Evolutionary conservation across 2,113 vertebrate species (phyloP).

Genomic region (Eulemur macaco): DNA sequence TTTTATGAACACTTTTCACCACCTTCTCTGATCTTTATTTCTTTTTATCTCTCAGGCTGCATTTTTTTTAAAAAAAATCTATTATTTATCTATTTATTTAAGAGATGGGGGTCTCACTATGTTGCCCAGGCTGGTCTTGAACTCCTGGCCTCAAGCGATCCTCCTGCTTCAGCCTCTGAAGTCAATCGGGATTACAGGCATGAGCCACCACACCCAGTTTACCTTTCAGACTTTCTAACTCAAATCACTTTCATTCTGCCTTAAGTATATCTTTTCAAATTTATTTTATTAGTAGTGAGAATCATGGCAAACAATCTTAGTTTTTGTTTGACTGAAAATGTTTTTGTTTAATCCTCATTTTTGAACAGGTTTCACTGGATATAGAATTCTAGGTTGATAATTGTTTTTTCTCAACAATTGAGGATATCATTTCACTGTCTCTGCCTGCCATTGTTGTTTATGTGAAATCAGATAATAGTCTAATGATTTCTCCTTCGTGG

Average conservation of each 20-base stretch:
- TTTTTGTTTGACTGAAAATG: constrained; percentile 10
- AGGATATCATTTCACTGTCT: not conserved
- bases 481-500: not conserved
- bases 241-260: not conserved
- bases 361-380: not conserved
- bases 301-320: not conserved
- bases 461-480: constrained; percentile 25
- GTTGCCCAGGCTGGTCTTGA: too few species aligned
- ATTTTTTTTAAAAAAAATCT: too few species aligned
- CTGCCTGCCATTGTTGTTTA: not conserved
- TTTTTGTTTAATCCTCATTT: not conserved
- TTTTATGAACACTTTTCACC: not conserved
- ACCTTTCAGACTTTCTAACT: not conserved
- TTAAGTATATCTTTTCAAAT: not conserved
- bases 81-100: too few species aligned
- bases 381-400: not conserved
- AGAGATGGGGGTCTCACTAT: too few species aligned
- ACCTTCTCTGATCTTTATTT: not conserved
- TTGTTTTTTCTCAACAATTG: not conserved
- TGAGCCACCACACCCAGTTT: too few species aligned
- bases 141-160: too few species aligned
- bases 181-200: too few species aligned
- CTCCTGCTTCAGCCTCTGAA: too few species aligned
- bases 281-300: not conserved
- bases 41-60: not conserved